These are phyloP conservation scores for Martes martes DNA, from an alignment of 2,113 vertebrate genomes.

Conservation along the genomic window DNA sequence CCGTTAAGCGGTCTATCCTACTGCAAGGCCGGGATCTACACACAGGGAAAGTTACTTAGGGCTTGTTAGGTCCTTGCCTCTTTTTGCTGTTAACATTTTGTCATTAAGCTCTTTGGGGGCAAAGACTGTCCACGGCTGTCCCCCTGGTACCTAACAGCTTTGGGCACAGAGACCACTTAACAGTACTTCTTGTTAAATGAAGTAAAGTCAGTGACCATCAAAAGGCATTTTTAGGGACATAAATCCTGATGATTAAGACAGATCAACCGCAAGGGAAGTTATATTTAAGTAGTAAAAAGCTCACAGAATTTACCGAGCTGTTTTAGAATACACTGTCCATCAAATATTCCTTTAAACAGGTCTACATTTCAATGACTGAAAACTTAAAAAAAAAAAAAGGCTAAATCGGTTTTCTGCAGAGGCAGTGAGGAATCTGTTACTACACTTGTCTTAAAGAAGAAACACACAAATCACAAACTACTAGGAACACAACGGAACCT, in stretches of 20 bases:
- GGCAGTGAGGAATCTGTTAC: neutral
- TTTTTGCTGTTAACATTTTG: neutral
- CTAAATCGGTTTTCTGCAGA: neutral
- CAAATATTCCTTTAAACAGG: neutral
- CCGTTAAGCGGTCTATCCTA: neutral
- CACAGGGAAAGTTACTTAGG: neutral
- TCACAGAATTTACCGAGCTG: neutral
- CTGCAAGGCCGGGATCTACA: neutral
- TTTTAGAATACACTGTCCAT: neutral
- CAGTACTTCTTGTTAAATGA: neutral
- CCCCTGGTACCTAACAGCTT: neutral
- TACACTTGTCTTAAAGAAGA: neutral
- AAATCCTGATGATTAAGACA: neutral
- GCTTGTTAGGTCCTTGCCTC: neutral
- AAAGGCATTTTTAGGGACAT: neutral
- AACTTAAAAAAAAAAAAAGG: neutral
- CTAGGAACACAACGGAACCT: neutral
- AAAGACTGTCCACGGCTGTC: neutral
- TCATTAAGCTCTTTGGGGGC: neutral
- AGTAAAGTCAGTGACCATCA: neutral
- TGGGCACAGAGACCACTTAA: neutral
- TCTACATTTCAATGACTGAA: conserved; percentile 8
- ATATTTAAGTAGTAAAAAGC: neutral
- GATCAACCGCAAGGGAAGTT: neutral
- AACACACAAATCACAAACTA: neutral